phyloP scores from a whole-genome alignment of 2,113 vertebrate genomes.

The Cavia porcellus region DNA sequence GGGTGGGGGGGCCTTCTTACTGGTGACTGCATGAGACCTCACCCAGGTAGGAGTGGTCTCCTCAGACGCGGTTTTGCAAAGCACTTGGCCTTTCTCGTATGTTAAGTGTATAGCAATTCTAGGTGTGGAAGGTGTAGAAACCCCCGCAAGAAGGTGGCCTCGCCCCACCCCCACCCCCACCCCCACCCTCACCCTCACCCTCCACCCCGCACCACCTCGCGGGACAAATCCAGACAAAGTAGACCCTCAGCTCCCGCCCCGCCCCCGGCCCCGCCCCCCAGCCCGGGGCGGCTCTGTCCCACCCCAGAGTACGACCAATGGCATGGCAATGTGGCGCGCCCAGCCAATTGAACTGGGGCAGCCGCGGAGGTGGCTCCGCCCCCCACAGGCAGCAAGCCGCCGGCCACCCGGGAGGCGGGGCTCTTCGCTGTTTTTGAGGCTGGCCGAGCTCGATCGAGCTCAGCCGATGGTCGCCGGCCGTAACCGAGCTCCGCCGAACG shows the following conservation, averaged over 20 bases:
- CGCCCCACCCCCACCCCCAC: too few relatives aligned
- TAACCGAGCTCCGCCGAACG: constrained; percentile 52
- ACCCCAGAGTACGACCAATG: constrained; percentile 69
- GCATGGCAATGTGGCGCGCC: background rate
- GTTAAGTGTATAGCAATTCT: background rate
- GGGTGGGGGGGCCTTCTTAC: background rate
- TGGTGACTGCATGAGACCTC: background rate
- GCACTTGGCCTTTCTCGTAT: background rate
- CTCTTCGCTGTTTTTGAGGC: constrained; percentile 57
- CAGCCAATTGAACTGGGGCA: constrained; percentile 72
- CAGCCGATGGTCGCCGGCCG: constrained; percentile 55
- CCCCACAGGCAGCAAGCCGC: background rate
- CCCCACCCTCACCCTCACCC: background rate
- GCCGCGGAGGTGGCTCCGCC: background rate
- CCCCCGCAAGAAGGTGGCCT: background rate
- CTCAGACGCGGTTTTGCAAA: background rate
- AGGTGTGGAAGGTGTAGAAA: background rate
- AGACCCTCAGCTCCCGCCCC: background rate
- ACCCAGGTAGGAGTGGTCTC: background rate
- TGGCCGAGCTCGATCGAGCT: constrained; percentile 53
- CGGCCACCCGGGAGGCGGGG: constrained; percentile 56
- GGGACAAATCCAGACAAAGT: background rate
- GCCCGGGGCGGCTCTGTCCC: constrained; percentile 41
- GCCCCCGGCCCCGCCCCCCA: background rate
- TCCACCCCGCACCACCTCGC: background rate